A percentile compares a stretch with the other conserved stretches of the same genome.
These are phyloP conservation scores for Anomalospiza imberbis DNA, from an alignment of 2,797 vertebrate species.

Conservation along the genomic window DNA sequence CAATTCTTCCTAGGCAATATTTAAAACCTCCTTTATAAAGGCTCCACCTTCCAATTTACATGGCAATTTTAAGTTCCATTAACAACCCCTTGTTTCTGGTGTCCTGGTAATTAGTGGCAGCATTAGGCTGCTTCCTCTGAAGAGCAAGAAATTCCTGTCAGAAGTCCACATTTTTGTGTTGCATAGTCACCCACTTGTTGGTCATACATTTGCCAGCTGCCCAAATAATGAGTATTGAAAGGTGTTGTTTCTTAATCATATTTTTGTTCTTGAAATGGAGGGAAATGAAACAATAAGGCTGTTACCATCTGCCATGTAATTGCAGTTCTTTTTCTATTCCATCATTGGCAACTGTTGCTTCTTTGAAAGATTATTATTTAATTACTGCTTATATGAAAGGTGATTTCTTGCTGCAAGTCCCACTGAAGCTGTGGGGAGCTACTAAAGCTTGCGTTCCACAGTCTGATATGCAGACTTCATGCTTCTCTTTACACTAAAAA, in stretches of 20 bases:
- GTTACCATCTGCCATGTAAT: not conserved
- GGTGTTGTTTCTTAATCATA: not conserved
- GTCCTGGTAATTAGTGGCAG: not conserved
- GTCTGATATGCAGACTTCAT: not conserved
- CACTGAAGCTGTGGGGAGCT: not conserved
- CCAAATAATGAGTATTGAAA: not conserved
- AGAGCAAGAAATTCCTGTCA: slow-evolving; percentile 8
- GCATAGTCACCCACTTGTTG: not conserved
- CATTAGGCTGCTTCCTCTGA: not conserved
- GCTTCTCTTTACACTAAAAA: not conserved
- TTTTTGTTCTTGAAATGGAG: not conserved
- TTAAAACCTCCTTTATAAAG: not conserved
- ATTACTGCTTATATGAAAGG: not conserved
- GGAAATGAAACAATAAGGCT: not conserved
- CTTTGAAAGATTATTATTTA: not conserved
- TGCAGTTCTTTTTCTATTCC: not conserved
- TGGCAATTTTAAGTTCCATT: not conserved
- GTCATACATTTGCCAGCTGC: not conserved
- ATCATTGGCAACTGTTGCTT: not conserved
- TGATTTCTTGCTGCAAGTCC: not conserved
- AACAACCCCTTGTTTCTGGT: not conserved
- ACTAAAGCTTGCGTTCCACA: not conserved
- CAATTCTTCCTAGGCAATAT: not conserved
- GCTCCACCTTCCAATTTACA: not conserved
- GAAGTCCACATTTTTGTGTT: not conserved